Conservation (phyloP, 2,888 invertebrate species). For the Netelia fuscicornis region DNA sequence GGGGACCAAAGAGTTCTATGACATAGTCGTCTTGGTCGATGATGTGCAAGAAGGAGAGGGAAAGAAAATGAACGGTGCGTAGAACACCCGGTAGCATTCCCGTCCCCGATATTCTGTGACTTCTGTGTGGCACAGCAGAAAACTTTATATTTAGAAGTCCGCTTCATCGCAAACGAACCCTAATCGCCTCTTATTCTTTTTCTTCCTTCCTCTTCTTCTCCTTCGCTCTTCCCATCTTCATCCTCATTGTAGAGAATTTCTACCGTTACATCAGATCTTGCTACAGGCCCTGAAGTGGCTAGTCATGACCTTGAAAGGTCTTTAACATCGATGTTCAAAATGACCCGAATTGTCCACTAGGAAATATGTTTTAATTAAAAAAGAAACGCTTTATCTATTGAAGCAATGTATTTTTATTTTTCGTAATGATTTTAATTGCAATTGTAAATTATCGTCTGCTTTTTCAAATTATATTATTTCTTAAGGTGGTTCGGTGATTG, state of each 20-base stretch:
- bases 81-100: conserved; percentile 51
- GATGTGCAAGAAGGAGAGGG: neutral
- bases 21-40: conserved; percentile 15
- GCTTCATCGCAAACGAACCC: conserved; percentile 46
- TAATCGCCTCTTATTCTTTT: conserved; percentile 24
- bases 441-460: no score
- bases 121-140: conserved; percentile 60
- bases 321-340: no score
- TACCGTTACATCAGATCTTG: neutral
- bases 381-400: no score
- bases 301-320: neutral
- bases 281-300: neutral
- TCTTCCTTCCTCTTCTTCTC: conserved; percentile 51
- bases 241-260: neutral
- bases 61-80: neutral
- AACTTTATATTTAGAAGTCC: conserved; percentile 61
- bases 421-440: no score
- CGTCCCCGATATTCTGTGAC: conserved; percentile 32
- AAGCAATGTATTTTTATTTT: no score
- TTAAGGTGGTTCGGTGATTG: no score
- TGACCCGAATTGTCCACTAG: no score
- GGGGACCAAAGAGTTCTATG: neutral
- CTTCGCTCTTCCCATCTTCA: conserved; percentile 18
- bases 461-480: no score
- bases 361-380: no score